phyloP scores from a whole-genome alignment of 64 coral and sea anemone genomes.

The Porites lutea region DNA sequence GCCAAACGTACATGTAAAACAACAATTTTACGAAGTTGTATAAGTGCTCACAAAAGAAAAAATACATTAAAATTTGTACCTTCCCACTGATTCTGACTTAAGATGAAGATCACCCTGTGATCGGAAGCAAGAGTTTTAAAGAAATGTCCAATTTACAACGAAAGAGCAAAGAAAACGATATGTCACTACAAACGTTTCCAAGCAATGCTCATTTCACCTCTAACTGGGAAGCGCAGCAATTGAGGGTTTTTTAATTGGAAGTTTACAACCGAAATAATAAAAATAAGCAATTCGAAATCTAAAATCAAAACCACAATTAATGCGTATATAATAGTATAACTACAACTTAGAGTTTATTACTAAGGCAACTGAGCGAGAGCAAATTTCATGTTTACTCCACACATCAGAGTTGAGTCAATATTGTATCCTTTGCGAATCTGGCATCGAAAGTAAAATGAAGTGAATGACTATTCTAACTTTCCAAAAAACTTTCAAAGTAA shows the following conservation, averaged over 20 bases:
- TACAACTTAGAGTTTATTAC: background rate
- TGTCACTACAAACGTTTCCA: background rate
- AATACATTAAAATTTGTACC: conserved; percentile 1
- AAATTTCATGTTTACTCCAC: conserved; percentile 8
- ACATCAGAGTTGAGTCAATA: background rate
- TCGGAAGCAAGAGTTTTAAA: background rate
- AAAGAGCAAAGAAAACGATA: background rate
- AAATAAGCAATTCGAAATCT: background rate
- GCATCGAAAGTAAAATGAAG: background rate
- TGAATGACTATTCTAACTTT: background rate
- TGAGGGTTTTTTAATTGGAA: background rate
- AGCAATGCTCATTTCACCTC: background rate
- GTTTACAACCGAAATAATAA: no score
- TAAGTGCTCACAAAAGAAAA: background rate
- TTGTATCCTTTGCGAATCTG: background rate
- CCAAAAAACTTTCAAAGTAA: no score
- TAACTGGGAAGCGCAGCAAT: no score
- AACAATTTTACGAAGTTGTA: background rate
- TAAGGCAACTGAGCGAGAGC: background rate
- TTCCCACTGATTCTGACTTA: conserved; percentile 1
- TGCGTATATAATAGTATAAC: background rate
- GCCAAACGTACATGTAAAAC: no score
- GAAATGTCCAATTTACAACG: background rate
- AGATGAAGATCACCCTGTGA: background rate
- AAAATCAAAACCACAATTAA: background rate